A percentile compares a stretch with the other conserved stretches of the same genome.
Conservation (phyloP, 2,797 vertebrate species). For the Netta rufina region DNA sequence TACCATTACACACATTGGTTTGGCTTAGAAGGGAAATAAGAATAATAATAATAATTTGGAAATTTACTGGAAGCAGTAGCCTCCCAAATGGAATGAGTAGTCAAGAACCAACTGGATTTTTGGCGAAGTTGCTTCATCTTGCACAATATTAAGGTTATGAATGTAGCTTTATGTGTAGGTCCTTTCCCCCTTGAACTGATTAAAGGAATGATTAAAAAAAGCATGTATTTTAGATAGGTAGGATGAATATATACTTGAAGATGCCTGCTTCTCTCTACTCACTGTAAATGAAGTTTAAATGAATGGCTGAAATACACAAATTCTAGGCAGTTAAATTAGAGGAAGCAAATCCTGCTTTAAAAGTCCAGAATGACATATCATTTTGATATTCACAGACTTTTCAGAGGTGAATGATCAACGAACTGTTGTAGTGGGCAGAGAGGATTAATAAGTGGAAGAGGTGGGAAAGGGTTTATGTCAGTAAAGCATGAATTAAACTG, state of each 20-base stretch:
- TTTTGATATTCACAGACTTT: slow-evolving; percentile 27
- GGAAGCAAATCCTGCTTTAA: neutral
- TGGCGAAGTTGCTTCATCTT: neutral
- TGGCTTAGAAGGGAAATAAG: neutral
- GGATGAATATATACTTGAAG: neutral
- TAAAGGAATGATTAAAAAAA: neutral
- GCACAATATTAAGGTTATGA: neutral
- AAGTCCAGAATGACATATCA: neutral
- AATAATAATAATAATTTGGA: neutral
- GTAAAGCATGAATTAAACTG: neutral
- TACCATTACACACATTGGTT: neutral
- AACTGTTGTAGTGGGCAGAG: neutral
- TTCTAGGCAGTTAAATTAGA: neutral
- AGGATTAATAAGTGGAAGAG: neutral
- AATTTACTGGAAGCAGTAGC: neutral
- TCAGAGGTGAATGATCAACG: slow-evolving; percentile 33
- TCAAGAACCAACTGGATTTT: neutral
- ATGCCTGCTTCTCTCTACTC: neutral
- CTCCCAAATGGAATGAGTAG: neutral
- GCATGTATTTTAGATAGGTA: neutral
- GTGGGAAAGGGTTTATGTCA: neutral
- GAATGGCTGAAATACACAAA: neutral
- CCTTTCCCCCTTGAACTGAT: neutral
- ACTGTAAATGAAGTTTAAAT: neutral
- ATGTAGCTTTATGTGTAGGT: neutral